Percentiles rank a stretch among this genome's conserved stretches.
These are phyloP conservation scores for Suncus etruscus DNA, from an alignment of 2,113 vertebrate species.

Conservation along the genomic window DNA sequence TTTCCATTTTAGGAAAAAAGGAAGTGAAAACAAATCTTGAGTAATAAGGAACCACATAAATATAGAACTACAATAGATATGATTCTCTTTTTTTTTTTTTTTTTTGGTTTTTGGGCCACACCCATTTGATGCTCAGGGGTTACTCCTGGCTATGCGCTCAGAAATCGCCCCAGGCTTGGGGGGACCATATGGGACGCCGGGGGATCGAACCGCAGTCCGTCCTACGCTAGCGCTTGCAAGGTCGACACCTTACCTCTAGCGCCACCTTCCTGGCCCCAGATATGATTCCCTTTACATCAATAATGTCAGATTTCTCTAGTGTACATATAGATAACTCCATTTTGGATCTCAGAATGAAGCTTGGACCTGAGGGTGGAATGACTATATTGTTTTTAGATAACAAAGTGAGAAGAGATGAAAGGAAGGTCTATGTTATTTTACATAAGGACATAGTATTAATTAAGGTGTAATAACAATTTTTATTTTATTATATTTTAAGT, in stretches of 20 bases:
- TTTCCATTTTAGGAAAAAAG: neutral
- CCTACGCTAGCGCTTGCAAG: too few species aligned
- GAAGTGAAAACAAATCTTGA: neutral
- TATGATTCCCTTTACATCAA: neutral
- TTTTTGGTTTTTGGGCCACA: too few species aligned
- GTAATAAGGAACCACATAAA: neutral
- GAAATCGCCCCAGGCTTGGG: too few species aligned
- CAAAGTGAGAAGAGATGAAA: neutral
- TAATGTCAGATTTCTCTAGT: neutral
- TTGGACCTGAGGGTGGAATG: neutral
- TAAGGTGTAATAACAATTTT: neutral
- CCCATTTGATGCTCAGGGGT: too few species aligned
- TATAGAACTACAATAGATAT: neutral
- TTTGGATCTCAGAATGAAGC: neutral
- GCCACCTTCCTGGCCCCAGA: too few species aligned
- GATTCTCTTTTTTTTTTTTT: too few species aligned
- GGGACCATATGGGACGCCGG: too few species aligned
- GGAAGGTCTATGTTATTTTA: neutral
- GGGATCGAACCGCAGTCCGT: too few species aligned
- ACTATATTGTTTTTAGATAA: too few species aligned
- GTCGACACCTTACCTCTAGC: too few species aligned
- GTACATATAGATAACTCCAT: neutral
- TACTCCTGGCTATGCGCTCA: too few species aligned
- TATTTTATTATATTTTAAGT: conserved; percentile 29
- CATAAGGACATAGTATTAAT: neutral